Evolutionary conservation across 2,888 invertebrate species (phyloP), one percentile per base, ranked within the genome.

Genomic region (Invenusta paracnida): DNA sequence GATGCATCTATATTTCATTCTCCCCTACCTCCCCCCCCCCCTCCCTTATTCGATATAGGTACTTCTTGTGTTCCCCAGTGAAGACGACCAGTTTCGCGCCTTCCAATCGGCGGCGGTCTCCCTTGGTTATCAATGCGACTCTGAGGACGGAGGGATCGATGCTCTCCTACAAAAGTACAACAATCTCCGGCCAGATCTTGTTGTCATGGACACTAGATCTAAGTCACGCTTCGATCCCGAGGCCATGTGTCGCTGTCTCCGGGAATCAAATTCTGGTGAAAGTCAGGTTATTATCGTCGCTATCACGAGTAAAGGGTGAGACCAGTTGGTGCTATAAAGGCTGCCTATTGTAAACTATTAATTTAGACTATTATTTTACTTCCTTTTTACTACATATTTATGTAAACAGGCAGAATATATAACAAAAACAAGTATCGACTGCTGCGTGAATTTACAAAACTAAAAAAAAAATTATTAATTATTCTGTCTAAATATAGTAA

Each of bases 231-330:
- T 89, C 88, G 11, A 89, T 87, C 5, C 87, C 88, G 79, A 88
- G 87, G 5, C 87, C 88, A 83, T 88, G 87, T 11, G 79, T 87
- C 0, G 86, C 31, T 48, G 25, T 87, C 87, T 11, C 90, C 89
- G n/a, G 89, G 86, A 31, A 30, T 86, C 0, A 87, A 87, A 83
- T 30, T 82, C 82, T 23, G 30, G 30, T 29, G 31, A 29, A 23
- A 17, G 5, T 25, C 29, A 2, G 29, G 82, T 73, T 2, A 73
- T 82, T 30, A 82, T 82, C 2, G 29, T 82, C 27, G 82, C 82
- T 5, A 2, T 82, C n/a, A 82, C 82, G 2, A 28, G 25, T 2
- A 11, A 82, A 2, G 13, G 29, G 82, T 82, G 23, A 82, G 5
- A 48, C 48, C 48, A n/a, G n/a, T n/a, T n/a, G n/a, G n/a, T n/a